Conservation (phyloP, 1,140 invertebrate species). For the Trichonephila inaurata region DNA sequence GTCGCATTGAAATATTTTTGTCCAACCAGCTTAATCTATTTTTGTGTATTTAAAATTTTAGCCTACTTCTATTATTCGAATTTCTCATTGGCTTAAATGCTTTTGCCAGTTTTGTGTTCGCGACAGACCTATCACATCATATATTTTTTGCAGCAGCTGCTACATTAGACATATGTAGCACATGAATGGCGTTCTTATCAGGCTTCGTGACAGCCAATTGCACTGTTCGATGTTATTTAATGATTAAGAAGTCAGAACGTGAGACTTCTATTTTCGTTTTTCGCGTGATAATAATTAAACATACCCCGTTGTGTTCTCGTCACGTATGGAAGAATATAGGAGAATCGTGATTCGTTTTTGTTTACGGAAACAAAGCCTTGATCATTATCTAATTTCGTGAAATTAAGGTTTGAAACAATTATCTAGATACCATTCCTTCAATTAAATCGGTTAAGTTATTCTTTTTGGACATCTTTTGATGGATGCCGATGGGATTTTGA, state of each 20-base stretch:
- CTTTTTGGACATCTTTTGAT: neutral
- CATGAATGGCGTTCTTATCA: neutral
- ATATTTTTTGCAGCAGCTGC: neutral
- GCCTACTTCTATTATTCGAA: too few species aligned
- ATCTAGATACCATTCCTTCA: neutral
- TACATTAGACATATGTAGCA: neutral
- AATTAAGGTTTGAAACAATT: constrained; percentile 26
- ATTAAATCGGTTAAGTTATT: neutral
- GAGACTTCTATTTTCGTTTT: neutral
- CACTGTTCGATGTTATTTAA: neutral
- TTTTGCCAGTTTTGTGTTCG: too few species aligned
- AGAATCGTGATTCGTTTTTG: constrained; percentile 18
- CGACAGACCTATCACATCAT: neutral
- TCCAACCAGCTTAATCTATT: too few species aligned
- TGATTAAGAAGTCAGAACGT: neutral
- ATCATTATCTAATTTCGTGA: constrained; percentile 39
- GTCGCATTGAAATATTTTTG: too few species aligned
- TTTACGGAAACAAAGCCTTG: constrained; percentile 26
- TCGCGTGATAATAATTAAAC: constrained; percentile 8
- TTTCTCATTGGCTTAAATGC: too few species aligned
- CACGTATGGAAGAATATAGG: neutral
- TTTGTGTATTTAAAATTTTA: too few species aligned
- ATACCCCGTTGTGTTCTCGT: neutral
- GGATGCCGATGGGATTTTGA: neutral
- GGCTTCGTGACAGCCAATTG: neutral